Evolutionary conservation across 1,140 invertebrate genomes (phyloP).

Genomic region (Drosophila persimilis): DNA sequence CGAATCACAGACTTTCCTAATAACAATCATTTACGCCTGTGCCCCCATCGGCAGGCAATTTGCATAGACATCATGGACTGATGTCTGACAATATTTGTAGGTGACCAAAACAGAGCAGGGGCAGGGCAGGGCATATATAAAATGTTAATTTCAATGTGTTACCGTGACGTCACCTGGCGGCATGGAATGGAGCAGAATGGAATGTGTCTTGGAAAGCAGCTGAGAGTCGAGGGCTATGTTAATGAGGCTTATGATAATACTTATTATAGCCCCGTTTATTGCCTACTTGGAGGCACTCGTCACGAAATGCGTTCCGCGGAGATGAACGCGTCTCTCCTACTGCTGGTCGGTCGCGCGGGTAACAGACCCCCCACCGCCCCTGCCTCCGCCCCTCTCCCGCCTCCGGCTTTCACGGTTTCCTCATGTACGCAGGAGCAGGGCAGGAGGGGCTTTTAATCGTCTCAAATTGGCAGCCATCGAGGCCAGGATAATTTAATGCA

Average conservation of each 20-base stretch:
- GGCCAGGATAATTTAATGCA: conserved; percentile 36
- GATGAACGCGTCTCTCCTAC: conserved; percentile 2
- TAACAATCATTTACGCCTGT: conserved; percentile 57
- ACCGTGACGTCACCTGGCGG: conserved; percentile 15
- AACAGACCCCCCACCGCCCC: background rate
- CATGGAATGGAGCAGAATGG: no score
- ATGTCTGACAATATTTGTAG: no score
- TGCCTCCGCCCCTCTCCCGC: no score
- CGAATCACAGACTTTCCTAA: conserved; percentile 48
- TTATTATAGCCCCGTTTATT: conserved; percentile 35
- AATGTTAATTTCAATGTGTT: conserved; percentile 27
- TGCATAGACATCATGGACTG: conserved; percentile 25
- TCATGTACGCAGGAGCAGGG: background rate
- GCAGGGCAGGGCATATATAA: conserved; percentile 26
- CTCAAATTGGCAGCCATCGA: conserved; percentile 38
- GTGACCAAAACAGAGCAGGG: background rate
- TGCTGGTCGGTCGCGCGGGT: conserved; percentile 3
- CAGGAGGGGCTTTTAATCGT: conserved; percentile 37
- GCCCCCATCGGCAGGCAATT: conserved; percentile 32
- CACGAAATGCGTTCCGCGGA: no score
- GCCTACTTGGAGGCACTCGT: background rate
- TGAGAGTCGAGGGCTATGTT: conserved; percentile 21
- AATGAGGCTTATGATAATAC: conserved; percentile 43
- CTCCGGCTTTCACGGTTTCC: conserved; percentile 7
- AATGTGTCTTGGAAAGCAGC: background rate